Evolutionary conservation across 2,888 invertebrate genomes (phyloP).

Genomic region (Cantharis rufa): DNA sequence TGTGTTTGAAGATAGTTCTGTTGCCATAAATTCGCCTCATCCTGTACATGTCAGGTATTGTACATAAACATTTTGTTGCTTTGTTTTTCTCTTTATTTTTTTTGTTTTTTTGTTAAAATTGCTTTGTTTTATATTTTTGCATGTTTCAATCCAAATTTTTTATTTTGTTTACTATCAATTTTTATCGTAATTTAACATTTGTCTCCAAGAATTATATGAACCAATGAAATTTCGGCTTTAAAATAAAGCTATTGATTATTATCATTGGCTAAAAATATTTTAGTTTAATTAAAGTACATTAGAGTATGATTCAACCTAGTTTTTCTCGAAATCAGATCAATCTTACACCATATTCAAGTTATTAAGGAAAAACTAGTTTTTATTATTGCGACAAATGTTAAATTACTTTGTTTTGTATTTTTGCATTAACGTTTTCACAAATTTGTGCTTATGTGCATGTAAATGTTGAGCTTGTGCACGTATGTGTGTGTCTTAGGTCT

Average conservation of each 20-base stretch:
- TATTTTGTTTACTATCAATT: background rate
- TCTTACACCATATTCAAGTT: too few relatives aligned
- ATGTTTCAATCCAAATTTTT: constrained; percentile 7
- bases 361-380: too few relatives aligned
- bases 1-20: constrained; percentile 73
- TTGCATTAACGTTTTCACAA: background rate
- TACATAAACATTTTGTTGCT: constrained; percentile 22
- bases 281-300: too few relatives aligned
- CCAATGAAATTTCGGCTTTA: too few relatives aligned
- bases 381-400: background rate
- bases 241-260: too few relatives aligned
- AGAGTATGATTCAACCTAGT: too few relatives aligned
- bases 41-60: constrained; percentile 79
- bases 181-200: background rate
- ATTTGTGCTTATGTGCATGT: background rate
- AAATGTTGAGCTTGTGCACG: constrained; percentile 30
- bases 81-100: background rate
- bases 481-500: constrained; percentile 64
- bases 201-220: background rate
- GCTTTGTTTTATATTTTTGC: constrained; percentile 10
- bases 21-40: constrained; percentile 54
- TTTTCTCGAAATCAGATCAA: too few relatives aligned
- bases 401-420: background rate
- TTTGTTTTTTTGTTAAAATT: background rate
- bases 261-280: too few relatives aligned